Evolutionary conservation across 2,888 invertebrate genomes (phyloP).

Genomic region (Ormia ochracea): DNA sequence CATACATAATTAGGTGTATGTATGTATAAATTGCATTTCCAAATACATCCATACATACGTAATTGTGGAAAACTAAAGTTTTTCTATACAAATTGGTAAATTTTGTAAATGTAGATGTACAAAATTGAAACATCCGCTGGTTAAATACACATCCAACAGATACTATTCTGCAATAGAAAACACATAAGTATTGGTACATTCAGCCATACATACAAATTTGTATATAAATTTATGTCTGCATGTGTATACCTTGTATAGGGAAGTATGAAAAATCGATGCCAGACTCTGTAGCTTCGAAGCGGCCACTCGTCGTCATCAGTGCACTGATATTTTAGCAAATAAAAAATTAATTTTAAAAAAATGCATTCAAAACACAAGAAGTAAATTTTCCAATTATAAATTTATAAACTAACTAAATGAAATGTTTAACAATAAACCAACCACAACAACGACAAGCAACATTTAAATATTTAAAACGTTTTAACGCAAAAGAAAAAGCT

Average conservation of each 20-base stretch:
- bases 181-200: not conserved
- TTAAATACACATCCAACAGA: constrained; percentile 53
- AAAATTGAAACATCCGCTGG: constrained; percentile 46
- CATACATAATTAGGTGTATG: not conserved
- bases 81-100: no score
- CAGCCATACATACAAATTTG: no score
- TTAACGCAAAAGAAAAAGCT: not conserved
- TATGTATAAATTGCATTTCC: not conserved
- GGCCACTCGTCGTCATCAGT: constrained; percentile 42
- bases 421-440: constrained; percentile 14
- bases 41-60: not conserved
- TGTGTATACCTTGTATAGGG: constrained; percentile 4
- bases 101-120: not conserved
- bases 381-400: not conserved
- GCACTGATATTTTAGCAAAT: constrained; percentile 23
- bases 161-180: constrained; percentile 38
- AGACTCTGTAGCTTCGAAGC: constrained; percentile 65
- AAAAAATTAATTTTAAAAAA: not conserved
- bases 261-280: constrained; percentile 66
- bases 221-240: not conserved
- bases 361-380: not conserved
- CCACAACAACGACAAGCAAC: constrained; percentile 8
- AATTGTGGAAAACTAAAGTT: not conserved
- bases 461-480: constrained; percentile 3
- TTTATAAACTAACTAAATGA: constrained; percentile 5